Base-by-base conservation (phyloP, 1,140 invertebrate genomes). In the Ptiloglossa arizonensis region DNA sequence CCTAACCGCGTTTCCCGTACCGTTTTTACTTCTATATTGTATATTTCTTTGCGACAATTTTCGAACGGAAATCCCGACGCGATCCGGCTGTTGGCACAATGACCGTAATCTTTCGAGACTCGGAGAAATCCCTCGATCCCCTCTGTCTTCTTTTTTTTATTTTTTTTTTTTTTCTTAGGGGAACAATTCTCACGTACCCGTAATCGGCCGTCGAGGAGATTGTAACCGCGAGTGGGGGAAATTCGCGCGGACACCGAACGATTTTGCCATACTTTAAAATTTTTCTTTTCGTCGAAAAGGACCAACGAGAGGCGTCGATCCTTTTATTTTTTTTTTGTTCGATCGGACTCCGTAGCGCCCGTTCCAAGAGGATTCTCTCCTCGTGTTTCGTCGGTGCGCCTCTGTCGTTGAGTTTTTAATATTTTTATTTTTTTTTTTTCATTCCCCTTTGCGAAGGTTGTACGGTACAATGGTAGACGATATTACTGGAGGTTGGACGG, bases 391-490 rank as follows among this genome's bases (percentile, higher is more conserved):
- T 41, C 13, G 27, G n/a, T 38, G 6, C 52, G 67, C 11, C 44
- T 22, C 19, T 29, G 19, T 48, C 27, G 22, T 22, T 13, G 5
- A n/a, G 48, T 27, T 38, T 6, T 52, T 19, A 5, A 19, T 4
- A 0, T 9, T 38, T 8, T 44, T 24, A 24, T 2, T 8, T 48
- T 11, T n/a, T 11, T 5, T 60, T 11, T 48, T n/a, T n/a, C n/a
- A n/a, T n/a, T n/a, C n/a, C n/a, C 6, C 29, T 59, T 32, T 46
- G 41, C 17, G 6, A 15, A 74, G 35, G 35, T 38, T 56, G 72
- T 24, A 57, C 50, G 50, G 52, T 74, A 67, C 57, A 52, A 72
- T 74, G 52, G 62, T 67, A 56, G 29, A 67, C 62, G 62, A 50
- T 29, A 32, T 41, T 38, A 32, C 24, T 24, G 27, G 6, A 4